Base-by-base conservation (phyloP, 1,140 invertebrate genomes). In the Tetramorium parvispinum region DNA sequence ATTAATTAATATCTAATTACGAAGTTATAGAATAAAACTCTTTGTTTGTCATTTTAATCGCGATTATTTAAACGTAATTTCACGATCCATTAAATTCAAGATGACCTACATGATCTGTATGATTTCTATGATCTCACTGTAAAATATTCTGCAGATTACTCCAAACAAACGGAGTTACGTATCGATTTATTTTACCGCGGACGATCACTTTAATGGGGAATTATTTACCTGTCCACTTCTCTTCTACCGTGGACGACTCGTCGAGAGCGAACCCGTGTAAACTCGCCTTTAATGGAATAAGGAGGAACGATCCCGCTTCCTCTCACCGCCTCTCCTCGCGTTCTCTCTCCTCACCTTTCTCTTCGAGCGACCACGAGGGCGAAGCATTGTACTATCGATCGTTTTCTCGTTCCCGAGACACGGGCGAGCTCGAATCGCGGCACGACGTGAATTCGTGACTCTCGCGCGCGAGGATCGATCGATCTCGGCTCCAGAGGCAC, bases 371-470 rank as follows among this genome's bases (percentile, higher is more conserved):
- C 92, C 89, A 89, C 90, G 89, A 90, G 92, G 87, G 86, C 89
- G 90, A 92, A 88, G 86, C 87, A 87, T 89, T 89, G 91, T 85
- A 85, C 87, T 92, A 92, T 92, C 91, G 92, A 92, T 92, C 91
- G 92, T 89, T 92, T 91, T 91, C 87, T 82, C 87, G 81, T 87
- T 85, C 63, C 85, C 79, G 68, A 89, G 65, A 85, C 81, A 86
- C 61, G 71, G 77, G 73, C 85, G 83, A 83, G 53, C 77, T 82
- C 32, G 82, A 75, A 75, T 71, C 66, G 49, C 51, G 65, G 66
- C 85, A 88, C 66, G 79, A 85, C 65, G 76, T 70, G 85, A 78
- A 90, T 82, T 90, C 87, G 88, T 91, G 90, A 91, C 89, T 91
- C 57, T 16, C 40, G 66, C 59, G 66, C 59, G 59, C 77, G 37